phyloP scores from a whole-genome alignment of 2,888 invertebrate species.

The Drosophila prolongata region DNA sequence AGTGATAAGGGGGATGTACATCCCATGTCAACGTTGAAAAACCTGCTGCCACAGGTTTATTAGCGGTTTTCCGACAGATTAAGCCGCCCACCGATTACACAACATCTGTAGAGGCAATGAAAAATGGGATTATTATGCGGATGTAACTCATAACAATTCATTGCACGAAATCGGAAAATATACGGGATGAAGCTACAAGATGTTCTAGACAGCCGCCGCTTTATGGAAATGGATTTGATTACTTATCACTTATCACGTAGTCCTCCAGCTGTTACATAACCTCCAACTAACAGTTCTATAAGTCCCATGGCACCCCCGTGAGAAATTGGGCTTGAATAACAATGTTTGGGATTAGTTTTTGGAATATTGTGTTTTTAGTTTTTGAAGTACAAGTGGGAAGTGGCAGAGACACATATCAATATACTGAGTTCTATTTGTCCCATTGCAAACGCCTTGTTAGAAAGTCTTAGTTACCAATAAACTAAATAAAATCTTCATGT shows the following conservation, averaged over 20 bases:
- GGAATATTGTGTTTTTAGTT: too few species aligned
- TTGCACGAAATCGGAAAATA: conserved; percentile 13
- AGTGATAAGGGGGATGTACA: background rate
- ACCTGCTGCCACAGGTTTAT: background rate
- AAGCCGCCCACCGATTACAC: conserved; percentile 56
- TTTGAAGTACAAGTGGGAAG: too few species aligned
- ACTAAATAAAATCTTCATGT: background rate
- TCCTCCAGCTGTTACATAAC: conserved; percentile 59
- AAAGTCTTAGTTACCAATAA: background rate
- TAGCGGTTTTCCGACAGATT: background rate
- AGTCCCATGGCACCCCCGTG: background rate
- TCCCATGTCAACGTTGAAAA: background rate
- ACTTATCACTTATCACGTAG: conserved; percentile 32
- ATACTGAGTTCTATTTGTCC: too few species aligned
- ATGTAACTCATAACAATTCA: background rate
- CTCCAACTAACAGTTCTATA: conserved; percentile 35
- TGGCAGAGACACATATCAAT: too few species aligned
- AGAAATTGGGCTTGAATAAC: background rate
- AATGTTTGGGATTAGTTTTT: too few species aligned
- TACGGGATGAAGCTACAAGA: background rate
- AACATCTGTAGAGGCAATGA: conserved; percentile 53
- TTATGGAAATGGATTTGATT: conserved; percentile 15
- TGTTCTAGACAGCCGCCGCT: background rate
- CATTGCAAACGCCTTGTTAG: background rate
- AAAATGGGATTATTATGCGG: conserved; percentile 51